Evolutionary conservation across 1,140 invertebrate species (phyloP).

Genomic region (Drosophila asahinai): DNA sequence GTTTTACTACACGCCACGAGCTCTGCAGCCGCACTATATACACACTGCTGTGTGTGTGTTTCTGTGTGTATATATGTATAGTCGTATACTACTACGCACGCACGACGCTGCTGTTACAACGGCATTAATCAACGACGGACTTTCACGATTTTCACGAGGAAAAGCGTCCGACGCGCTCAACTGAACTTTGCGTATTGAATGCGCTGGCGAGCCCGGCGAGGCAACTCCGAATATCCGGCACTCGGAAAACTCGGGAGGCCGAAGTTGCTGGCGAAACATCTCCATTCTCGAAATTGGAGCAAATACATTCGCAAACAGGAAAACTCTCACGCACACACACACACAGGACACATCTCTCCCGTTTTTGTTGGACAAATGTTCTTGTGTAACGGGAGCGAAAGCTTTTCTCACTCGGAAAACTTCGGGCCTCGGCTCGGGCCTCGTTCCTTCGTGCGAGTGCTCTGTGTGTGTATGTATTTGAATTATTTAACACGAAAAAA

Average conservation of each 20-base stretch:
- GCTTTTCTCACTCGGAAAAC: conserved; percentile 55
- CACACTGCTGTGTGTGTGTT: conserved; percentile 14
- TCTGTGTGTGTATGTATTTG: conserved; percentile 53
- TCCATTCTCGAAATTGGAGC: conserved; percentile 68
- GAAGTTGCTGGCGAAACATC: conserved; percentile 42
- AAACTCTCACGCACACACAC: conserved; percentile 31
- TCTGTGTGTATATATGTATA: conserved; percentile 32
- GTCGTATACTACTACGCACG: conserved; percentile 73
- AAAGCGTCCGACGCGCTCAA: conserved; percentile 81
- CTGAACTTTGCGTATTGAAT: conserved; percentile 83
- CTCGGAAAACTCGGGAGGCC: conserved; percentile 30
- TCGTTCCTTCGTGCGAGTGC: not conserved
- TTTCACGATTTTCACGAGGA: conserved; percentile 35
- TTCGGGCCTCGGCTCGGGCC: conserved; percentile 40
- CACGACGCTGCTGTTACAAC: conserved; percentile 50
- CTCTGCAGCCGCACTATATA: conserved; percentile 47
- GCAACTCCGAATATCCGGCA: conserved; percentile 38
- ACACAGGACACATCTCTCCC: conserved; percentile 46
- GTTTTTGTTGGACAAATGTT: conserved; percentile 42
- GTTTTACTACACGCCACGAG: conserved; percentile 80
- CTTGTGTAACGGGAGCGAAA: conserved; percentile 66
- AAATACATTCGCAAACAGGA: conserved; percentile 56
- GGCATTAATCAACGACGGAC: conserved; percentile 41
- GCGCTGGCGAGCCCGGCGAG: conserved; percentile 43
- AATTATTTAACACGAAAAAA: conserved; percentile 75